These are phyloP conservation scores for Leptinotarsa lineolata DNA, from an alignment of 1,140 invertebrate genomes.

Conservation along the genomic window DNA sequence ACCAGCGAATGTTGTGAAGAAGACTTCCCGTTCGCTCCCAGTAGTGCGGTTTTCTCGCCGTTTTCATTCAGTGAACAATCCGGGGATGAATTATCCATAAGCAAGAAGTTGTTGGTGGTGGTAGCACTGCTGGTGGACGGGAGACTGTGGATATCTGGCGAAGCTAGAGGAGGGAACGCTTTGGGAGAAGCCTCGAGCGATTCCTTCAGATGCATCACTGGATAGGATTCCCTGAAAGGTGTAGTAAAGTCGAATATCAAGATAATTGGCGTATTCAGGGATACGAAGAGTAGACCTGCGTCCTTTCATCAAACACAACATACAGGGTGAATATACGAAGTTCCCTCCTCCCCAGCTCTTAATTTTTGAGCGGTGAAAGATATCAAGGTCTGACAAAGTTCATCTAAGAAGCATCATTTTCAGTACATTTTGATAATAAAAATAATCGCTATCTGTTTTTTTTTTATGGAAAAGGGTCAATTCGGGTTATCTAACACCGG, in stretches of 20 bases:
- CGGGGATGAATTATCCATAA: conserved; percentile 54
- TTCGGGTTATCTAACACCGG: too few relatives aligned
- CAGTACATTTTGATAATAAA: too few relatives aligned
- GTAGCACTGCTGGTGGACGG: conserved; percentile 65
- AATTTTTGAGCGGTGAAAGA: too few relatives aligned
- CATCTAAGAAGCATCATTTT: too few relatives aligned
- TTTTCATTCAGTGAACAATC: conserved; percentile 66
- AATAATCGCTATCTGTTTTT: too few relatives aligned
- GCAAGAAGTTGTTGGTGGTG: conserved; percentile 55
- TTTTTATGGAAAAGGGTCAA: too few relatives aligned
- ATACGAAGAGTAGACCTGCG: neutral
- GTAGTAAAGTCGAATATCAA: neutral
- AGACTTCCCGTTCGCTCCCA: conserved; percentile 51
- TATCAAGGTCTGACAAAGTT: too few relatives aligned
- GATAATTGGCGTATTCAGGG: too few relatives aligned
- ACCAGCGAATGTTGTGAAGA: conserved; percentile 70
- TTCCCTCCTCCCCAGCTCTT: too few relatives aligned
- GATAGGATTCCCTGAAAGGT: conserved; percentile 61
- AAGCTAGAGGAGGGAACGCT: conserved; percentile 63
- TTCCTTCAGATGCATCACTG: conserved; percentile 59
- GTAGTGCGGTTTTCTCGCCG: conserved; percentile 64
- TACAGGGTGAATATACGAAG: too few relatives aligned
- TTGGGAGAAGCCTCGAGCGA: conserved; percentile 51
- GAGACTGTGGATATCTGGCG: conserved; percentile 63
- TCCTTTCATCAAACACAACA: too few relatives aligned